Conservation (phyloP, 2,113 vertebrate genomes). For the Pampusana beccarii region DNA sequence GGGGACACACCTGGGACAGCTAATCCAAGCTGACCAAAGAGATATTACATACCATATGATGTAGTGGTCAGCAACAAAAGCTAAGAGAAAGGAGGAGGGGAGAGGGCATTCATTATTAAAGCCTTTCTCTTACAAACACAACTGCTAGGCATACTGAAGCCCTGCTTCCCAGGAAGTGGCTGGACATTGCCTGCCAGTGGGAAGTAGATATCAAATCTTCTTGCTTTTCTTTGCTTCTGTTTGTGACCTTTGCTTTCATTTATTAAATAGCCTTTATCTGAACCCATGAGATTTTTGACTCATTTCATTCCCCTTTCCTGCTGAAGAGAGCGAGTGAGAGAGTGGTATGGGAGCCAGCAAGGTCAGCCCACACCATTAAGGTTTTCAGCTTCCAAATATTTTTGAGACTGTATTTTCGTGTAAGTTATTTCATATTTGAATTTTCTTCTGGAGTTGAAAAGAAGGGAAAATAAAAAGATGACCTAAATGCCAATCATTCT, state of each 20-base stretch:
- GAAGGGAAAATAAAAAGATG: neutral
- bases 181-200: neutral
- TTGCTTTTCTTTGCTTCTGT: neutral
- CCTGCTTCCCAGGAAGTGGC: too few species aligned
- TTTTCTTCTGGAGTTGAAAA: neutral
- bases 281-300: neutral
- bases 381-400: neutral
- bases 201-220: neutral
- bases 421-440: neutral
- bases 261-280: neutral
- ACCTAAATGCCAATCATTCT: neutral
- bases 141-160: too few species aligned
- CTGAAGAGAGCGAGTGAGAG: neutral
- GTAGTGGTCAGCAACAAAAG: neutral
- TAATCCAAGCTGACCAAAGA: neutral
- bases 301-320: neutral
- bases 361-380: neutral
- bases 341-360: neutral
- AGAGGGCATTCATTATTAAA: too few species aligned
- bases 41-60: rapidly evolving
- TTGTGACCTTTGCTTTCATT: neutral
- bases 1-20: neutral
- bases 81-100: too few species aligned
- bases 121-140: too few species aligned
- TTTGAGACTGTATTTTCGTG: neutral